Conservation (phyloP, 2,888 invertebrate species). For the Acleris laterana region DNA sequence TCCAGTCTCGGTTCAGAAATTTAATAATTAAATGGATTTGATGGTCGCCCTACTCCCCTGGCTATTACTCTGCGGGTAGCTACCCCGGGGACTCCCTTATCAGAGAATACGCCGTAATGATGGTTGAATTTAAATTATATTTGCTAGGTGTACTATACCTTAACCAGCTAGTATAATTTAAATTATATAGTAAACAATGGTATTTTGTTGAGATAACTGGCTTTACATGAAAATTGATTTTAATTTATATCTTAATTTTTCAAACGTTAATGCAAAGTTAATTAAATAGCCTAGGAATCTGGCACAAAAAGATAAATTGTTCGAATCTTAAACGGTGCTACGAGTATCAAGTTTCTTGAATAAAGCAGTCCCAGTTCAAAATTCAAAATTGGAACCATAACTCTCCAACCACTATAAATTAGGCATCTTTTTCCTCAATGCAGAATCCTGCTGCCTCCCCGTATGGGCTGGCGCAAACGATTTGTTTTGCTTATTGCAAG, state of each 20-base stretch:
- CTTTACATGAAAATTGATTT: too few relatives aligned
- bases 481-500: conserved; percentile 68
- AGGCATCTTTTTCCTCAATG: conserved; percentile 9
- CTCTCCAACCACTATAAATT: conserved; percentile 25
- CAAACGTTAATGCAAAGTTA: too few relatives aligned
- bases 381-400: conserved; percentile 27
- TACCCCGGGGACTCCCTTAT: conserved; percentile 13
- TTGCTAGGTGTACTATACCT: conserved; percentile 1
- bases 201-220: too few relatives aligned
- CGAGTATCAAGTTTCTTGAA: too few relatives aligned
- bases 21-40: background rate
- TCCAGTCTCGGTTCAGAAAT: too few relatives aligned
- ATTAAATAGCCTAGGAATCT: too few relatives aligned
- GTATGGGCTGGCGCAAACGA: conserved; percentile 46
- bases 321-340: too few relatives aligned
- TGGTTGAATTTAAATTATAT: conserved; percentile 20
- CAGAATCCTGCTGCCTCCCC: conserved; percentile 1
- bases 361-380: background rate
- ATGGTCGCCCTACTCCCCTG: conserved; percentile 5
- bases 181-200: background rate
- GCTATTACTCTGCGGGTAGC: conserved; percentile 4
- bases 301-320: too few relatives aligned
- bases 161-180: conserved; percentile 18
- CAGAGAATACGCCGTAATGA: conserved; percentile 22
- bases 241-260: too few relatives aligned